These are phyloP conservation scores for Diloba caeruleocephala DNA, from an alignment of 2,888 invertebrate species.

Conservation along the genomic window DNA sequence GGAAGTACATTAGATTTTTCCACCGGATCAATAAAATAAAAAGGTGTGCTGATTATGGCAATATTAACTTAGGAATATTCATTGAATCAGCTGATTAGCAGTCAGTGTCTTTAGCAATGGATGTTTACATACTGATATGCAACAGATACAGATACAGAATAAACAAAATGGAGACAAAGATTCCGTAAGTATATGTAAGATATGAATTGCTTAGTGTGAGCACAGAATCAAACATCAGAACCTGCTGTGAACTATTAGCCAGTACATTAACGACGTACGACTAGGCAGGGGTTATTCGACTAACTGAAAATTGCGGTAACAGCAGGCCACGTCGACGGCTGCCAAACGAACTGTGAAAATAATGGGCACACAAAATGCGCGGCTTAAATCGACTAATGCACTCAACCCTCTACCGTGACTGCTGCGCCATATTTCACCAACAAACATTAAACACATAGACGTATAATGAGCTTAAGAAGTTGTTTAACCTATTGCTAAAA, in stretches of 20 bases:
- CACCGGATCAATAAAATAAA: too few species aligned
- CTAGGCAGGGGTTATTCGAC: slow-evolving; percentile 59
- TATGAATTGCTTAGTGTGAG: slow-evolving; percentile 39
- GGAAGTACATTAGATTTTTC: too few species aligned
- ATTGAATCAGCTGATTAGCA: too few species aligned
- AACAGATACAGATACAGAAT: too few species aligned
- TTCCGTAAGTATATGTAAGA: slow-evolving; percentile 2
- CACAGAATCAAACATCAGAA: slow-evolving; percentile 46
- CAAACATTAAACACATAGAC: slow-evolving; percentile 40
- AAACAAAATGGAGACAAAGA: too few species aligned
- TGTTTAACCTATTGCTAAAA: too few species aligned
- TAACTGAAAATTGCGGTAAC: slow-evolving; percentile 66
- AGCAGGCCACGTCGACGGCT: slow-evolving; percentile 58
- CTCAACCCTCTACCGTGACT: slow-evolving; percentile 53
- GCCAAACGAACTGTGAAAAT: slow-evolving; percentile 84
- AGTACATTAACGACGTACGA: slow-evolving; percentile 64
- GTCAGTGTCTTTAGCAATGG: too few species aligned
- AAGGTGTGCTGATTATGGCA: too few species aligned
- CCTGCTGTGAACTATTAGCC: slow-evolving; percentile 61
- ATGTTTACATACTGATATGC: too few species aligned
- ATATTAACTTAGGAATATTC: too few species aligned
- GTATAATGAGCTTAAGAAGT: slow-evolving; percentile 27
- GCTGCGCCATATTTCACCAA: slow-evolving; percentile 52
- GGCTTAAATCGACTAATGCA: slow-evolving; percentile 79
- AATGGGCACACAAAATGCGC: slow-evolving; percentile 73